A percentile compares a stretch with the other conserved stretches of the same genome.
Conservation (phyloP, 1,140 invertebrate genomes). For the Euborellia annulipes region DNA sequence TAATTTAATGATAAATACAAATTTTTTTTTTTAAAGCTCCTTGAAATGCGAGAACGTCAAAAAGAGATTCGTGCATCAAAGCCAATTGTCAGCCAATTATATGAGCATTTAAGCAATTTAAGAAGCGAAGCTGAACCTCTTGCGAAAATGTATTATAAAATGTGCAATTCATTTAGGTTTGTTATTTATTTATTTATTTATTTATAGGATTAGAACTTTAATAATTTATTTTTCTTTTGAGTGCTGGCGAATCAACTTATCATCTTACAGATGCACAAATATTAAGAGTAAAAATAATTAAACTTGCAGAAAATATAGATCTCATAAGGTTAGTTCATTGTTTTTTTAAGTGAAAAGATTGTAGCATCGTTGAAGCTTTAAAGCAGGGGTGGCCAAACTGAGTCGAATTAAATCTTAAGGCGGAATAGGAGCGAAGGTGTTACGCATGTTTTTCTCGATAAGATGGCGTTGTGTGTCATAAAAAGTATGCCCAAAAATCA, state of each 20-base stretch:
- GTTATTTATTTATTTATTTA: constrained; percentile 12
- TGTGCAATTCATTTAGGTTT: constrained; percentile 52
- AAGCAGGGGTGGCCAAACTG: no score
- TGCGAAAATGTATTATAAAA: constrained; percentile 70
- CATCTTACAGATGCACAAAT: constrained; percentile 66
- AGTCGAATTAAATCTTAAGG: no score
- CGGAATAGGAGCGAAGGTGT: no score
- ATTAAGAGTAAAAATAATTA: constrained; percentile 63
- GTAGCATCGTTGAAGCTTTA: background rate
- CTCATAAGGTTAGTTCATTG: constrained; percentile 31
- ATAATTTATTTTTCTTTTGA: constrained; percentile 26
- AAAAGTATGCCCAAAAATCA: no score
- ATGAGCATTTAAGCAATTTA: constrained; percentile 59
- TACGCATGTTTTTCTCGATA: no score
- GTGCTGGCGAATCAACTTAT: constrained; percentile 76
- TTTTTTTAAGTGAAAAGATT: no score
- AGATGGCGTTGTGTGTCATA: no score
- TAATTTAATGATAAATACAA: background rate
- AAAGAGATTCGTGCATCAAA: constrained; percentile 64
- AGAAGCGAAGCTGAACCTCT: constrained; percentile 62
- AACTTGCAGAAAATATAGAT: constrained; percentile 78
- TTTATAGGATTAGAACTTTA: constrained; percentile 10
- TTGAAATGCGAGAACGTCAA: constrained; percentile 64
- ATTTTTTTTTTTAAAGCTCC: constrained; percentile 32
- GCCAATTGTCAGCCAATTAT: constrained; percentile 63